Conservation (phyloP, 2,797 vertebrate species). For the Hypotaenidia okinawae region DNA sequence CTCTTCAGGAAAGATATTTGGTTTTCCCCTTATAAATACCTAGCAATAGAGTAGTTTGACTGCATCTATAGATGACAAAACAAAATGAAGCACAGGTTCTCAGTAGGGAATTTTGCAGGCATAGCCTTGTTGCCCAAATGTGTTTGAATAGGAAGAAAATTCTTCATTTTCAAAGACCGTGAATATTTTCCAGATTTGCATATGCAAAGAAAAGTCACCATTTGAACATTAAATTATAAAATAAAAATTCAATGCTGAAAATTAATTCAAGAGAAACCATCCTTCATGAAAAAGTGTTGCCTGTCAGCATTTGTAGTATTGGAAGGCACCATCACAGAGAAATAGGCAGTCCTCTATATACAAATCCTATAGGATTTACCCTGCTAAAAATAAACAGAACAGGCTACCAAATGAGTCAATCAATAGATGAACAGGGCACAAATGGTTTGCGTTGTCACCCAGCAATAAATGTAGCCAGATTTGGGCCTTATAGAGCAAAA, state of each 20-base stretch:
- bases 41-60: not conserved
- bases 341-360: not conserved
- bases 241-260: not conserved
- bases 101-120: not conserved
- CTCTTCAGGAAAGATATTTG: not conserved
- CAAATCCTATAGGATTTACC: not conserved
- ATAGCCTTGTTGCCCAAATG: not conserved
- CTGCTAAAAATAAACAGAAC: not conserved
- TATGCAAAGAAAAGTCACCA: not conserved
- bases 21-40: not conserved
- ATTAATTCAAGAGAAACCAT: not conserved
- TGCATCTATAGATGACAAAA: not conserved
- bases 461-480: not conserved
- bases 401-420: not conserved
- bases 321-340: not conserved
- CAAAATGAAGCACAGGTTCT: not conserved
- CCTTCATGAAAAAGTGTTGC: not conserved
- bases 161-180: not conserved
- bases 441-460: not conserved
- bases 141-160: not conserved
- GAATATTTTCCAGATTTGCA: not conserved
- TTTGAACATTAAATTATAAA: not conserved
- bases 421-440: not conserved
- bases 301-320: not conserved
- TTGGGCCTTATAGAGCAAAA: not conserved